These are phyloP conservation scores for Mustelus asterias DNA, from an alignment of 2,113 vertebrate species.

Conservation along the genomic window DNA sequence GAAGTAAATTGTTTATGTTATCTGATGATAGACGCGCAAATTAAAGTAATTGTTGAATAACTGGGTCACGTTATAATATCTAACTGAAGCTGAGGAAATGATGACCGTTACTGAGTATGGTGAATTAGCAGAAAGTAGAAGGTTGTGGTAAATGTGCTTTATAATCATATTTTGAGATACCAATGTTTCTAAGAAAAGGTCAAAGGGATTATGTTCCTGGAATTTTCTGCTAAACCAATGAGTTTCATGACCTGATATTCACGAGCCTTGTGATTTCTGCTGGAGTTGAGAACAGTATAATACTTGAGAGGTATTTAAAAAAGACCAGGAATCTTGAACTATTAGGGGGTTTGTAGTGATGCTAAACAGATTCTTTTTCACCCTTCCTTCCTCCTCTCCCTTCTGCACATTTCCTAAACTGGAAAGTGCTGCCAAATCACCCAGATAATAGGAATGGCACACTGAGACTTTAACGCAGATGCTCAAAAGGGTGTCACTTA, in stretches of 20 bases:
- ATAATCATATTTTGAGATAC: neutral
- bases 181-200: neutral
- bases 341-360: neutral
- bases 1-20: neutral
- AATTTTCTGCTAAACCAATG: neutral
- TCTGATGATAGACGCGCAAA: neutral
- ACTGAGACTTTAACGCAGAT: neutral
- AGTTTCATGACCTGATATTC: neutral
- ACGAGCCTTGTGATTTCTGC: neutral
- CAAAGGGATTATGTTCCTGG: neutral
- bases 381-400: neutral
- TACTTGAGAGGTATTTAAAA: neutral
- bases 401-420: conserved; percentile 22
- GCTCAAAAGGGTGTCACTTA: neutral
- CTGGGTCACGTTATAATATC: neutral
- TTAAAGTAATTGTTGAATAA: neutral
- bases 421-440: conserved; percentile 8
- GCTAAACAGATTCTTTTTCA: conserved; percentile 9
- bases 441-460: neutral
- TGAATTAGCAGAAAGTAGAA: neutral
- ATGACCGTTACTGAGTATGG: neutral
- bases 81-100: neutral
- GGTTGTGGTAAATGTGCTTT: neutral
- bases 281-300: neutral
- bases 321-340: neutral